Conservation (phyloP, 2,113 vertebrate genomes). For the rat (Rattus norvegicus) region DNA sequence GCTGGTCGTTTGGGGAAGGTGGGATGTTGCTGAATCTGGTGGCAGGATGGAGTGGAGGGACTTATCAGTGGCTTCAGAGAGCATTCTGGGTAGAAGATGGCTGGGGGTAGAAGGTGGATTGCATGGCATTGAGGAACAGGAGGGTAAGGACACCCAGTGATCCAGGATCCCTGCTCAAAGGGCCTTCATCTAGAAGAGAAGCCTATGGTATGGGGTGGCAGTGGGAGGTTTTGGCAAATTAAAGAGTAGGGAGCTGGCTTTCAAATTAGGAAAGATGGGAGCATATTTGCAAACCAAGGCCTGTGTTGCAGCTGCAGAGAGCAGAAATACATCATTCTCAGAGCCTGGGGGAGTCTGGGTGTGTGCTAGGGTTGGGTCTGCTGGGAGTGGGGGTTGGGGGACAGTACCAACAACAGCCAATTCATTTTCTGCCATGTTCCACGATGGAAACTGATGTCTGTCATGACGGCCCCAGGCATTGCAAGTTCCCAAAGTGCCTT, state of each 20-base stretch:
- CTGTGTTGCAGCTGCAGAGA: neutral
- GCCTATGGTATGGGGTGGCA: neutral
- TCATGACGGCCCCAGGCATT: neutral
- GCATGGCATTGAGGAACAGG: neutral
- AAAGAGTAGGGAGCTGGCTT: neutral
- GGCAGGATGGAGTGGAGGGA: neutral
- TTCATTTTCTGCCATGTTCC: neutral
- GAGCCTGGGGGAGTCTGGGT: neutral
- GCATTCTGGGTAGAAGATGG: too few species aligned
- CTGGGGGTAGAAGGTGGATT: neutral
- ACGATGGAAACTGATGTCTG: neutral
- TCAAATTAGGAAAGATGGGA: neutral
- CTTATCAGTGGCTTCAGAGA: neutral
- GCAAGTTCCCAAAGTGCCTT: constrained; percentile 24
- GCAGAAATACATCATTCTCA: neutral
- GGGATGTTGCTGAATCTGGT: neutral
- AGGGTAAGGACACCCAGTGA: neutral
- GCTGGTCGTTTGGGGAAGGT: neutral
- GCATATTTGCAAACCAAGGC: neutral
- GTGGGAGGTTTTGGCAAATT: neutral
- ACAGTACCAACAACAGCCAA: neutral
- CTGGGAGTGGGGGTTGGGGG: too few species aligned
- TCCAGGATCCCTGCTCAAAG: neutral
- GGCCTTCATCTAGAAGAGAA: neutral
- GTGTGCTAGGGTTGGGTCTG: neutral